These are phyloP conservation scores for Philypnodon macrostomus DNA, from an alignment of 2,797 vertebrate species.

Conservation along the genomic window DNA sequence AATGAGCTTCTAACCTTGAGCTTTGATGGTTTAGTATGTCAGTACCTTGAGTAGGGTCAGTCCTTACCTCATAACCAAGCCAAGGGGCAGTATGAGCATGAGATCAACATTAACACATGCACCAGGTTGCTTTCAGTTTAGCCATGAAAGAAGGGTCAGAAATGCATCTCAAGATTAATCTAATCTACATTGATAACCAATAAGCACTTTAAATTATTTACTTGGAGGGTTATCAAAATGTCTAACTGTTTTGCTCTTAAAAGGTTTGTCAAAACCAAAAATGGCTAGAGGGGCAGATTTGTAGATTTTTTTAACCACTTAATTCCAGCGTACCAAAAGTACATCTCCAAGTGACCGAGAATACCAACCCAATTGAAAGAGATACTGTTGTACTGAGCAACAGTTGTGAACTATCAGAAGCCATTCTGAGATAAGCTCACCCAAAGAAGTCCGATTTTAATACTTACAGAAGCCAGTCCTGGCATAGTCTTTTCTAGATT, in stretches of 20 bases:
- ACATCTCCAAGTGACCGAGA: conserved; percentile 40
- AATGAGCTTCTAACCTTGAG: no score
- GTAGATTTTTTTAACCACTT: conserved; percentile 16
- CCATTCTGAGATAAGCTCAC: background rate
- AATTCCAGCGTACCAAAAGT: conserved; percentile 5
- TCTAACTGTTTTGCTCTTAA: no score
- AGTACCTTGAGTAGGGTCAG: background rate
- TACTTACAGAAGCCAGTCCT: conserved; percentile 94
- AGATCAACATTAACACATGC: no score
- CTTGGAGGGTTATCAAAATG: no score
- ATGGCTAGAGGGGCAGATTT: conserved; percentile 82
- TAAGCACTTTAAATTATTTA: no score
- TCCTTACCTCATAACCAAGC: background rate
- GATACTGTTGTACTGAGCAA: background rate
- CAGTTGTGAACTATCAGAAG: conserved; percentile 1
- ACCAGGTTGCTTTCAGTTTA: background rate
- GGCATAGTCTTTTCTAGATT: conserved; percentile 97
- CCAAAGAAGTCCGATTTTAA: conserved; percentile 6
- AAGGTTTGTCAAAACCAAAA: no score
- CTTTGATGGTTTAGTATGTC: no score
- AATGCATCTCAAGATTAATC: no score
- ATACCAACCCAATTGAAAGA: conserved; percentile 43
- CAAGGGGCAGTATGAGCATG: no score
- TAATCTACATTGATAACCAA: no score
- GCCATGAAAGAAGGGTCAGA: no score